Percentiles rank a stretch among this genome's conserved stretches.
Conservation (phyloP, 1,140 invertebrate genomes). For the Trichonephila clavipes region DNA sequence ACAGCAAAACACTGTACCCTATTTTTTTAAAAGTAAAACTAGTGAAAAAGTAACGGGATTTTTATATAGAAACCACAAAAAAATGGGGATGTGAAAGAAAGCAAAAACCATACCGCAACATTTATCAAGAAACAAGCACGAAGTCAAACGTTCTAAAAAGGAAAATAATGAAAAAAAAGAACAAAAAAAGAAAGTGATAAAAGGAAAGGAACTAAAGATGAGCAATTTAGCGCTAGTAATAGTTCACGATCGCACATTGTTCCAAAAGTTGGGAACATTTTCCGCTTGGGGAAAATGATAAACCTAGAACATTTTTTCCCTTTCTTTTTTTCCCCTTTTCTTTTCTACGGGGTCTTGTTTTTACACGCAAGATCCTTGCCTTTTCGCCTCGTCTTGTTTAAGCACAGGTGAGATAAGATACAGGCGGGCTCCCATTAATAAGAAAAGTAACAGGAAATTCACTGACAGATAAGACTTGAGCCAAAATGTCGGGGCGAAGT, state of each 20-base stretch:
- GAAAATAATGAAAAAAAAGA: not conserved
- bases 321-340: not conserved
- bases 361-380: not conserved
- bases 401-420: constrained; percentile 61
- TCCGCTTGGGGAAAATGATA: constrained; percentile 60
- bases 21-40: too few species aligned
- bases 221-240: constrained; percentile 62
- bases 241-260: constrained; percentile 50
- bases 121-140: constrained; percentile 39
- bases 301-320: constrained; percentile 33
- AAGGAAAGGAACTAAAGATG: constrained; percentile 30
- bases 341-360: constrained; percentile 26
- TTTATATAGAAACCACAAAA: not conserved
- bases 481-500: not conserved
- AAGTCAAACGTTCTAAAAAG: constrained; percentile 37
- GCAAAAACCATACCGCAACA: not conserved
- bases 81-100: not conserved
- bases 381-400: constrained; percentile 44
- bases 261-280: constrained; percentile 69
- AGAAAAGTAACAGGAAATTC: constrained; percentile 60
- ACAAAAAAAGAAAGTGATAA: not conserved
- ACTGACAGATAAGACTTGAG: constrained; percentile 12
- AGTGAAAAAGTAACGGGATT: too few species aligned
- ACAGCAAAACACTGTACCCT: too few species aligned
- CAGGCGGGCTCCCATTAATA: constrained; percentile 2